A percentile compares a stretch with the other conserved stretches of the same genome.
Evolutionary conservation across 2,888 invertebrate genomes (phyloP).

Genomic region (Charanyca ferruginea): DNA sequence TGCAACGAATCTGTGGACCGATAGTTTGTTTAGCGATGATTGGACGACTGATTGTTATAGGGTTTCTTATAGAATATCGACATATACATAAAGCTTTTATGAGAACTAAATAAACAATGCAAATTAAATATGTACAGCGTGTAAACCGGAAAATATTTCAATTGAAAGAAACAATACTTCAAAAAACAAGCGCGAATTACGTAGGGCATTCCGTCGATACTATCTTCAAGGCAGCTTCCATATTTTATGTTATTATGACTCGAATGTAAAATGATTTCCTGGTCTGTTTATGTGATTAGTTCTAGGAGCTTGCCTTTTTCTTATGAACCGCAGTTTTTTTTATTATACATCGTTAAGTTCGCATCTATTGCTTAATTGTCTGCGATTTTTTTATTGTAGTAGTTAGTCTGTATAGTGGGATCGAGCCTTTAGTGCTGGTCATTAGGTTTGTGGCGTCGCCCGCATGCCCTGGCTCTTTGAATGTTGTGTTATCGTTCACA

Average conservation of each 20-base stretch:
- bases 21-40: conserved; percentile 72
- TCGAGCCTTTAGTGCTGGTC: conserved; percentile 47
- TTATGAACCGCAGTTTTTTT: conserved; percentile 41
- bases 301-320: conserved; percentile 23
- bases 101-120: conserved; percentile 40
- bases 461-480: conserved; percentile 31
- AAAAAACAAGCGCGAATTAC: conserved; percentile 15
- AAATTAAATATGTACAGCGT: conserved; percentile 18
- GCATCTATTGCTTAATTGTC: conserved; percentile 49
- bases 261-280: conserved; percentile 42
- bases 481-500: conserved; percentile 49
- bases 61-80: conserved; percentile 23
- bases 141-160: conserved; percentile 16
- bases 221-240: conserved; percentile 25
- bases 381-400: conserved; percentile 51
- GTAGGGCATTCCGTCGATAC: conserved; percentile 20
- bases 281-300: conserved; percentile 31
- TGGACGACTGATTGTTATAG: conserved; percentile 61
- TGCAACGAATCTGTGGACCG: conserved; percentile 69
- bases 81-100: conserved; percentile 10
- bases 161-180: conserved; percentile 5
- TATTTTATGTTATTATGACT: conserved; percentile 24
- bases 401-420: conserved; percentile 35
- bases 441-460: conserved; percentile 47
- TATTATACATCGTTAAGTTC: conserved; percentile 51